A percentile compares a stretch with the other conserved stretches of the same genome.
Conservation (phyloP, 2,113 vertebrate genomes). For the Petroica traversi region DNA sequence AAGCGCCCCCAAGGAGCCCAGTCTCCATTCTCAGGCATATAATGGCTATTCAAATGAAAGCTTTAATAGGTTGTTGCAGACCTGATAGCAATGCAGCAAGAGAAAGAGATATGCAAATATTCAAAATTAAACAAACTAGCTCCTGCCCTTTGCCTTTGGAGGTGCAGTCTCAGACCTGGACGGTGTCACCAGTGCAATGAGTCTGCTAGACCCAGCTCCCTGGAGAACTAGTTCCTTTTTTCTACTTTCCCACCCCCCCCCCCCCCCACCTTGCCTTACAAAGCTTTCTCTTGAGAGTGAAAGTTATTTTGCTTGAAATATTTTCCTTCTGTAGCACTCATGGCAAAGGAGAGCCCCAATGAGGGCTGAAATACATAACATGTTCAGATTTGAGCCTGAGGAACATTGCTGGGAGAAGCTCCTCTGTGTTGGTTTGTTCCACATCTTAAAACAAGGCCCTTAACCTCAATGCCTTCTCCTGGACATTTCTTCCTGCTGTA, state of each 20-base stretch:
- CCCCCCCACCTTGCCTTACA: background rate
- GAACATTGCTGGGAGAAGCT: background rate
- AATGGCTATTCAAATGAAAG: conserved; percentile 50
- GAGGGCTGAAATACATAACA: background rate
- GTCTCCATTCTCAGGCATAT: background rate
- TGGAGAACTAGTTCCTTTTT: background rate
- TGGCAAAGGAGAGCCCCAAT: background rate
- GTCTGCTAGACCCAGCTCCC: background rate
- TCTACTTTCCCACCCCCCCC: background rate
- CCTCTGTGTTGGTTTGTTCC: background rate
- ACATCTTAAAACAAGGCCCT: background rate
- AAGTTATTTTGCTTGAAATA: background rate
- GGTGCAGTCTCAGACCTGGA: background rate
- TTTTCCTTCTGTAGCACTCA: background rate
- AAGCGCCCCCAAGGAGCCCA: background rate
- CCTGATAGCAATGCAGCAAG: background rate
- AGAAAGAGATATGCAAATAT: conserved; percentile 7
- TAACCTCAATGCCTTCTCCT: background rate
- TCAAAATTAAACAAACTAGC: conserved; percentile 31
- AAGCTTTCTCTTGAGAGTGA: background rate
- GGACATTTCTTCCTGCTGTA: background rate
- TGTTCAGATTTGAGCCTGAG: background rate
- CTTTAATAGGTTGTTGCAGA: conserved; percentile 8
- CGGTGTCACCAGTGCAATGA: background rate
- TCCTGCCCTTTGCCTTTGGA: background rate